These are phyloP conservation scores for Notodonta dromedarius DNA, from an alignment of 2,888 invertebrate species.

Conservation along the genomic window DNA sequence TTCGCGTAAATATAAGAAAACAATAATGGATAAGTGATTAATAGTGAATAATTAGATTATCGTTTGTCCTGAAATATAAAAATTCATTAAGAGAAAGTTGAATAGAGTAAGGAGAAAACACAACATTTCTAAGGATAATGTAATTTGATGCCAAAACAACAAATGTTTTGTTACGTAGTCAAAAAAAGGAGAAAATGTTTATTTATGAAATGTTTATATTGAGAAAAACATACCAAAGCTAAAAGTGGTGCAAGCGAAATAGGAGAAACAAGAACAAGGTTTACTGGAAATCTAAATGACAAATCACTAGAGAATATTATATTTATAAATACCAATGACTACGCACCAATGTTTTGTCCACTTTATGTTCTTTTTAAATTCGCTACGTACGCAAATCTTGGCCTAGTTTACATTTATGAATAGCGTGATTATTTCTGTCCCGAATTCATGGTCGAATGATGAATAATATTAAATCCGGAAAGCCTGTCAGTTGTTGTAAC, in stretches of 20 bases:
- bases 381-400: conserved; percentile 24
- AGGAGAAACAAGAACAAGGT: too few relatives aligned
- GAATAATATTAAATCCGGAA: conserved; percentile 12
- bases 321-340: not conserved
- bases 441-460: conserved; percentile 28
- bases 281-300: not conserved
- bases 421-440: conserved; percentile 15
- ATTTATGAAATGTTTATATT: not conserved
- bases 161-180: not conserved
- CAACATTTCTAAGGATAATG: not conserved
- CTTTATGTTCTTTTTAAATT: not conserved
- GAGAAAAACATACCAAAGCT: too few relatives aligned
- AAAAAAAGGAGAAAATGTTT: not conserved
- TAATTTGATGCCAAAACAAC: not conserved
- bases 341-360: not conserved
- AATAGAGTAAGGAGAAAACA: not conserved
- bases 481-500: conserved; percentile 26
- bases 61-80: too few relatives aligned
- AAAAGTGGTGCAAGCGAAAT: too few relatives aligned
- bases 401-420: conserved; percentile 35
- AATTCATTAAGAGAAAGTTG: too few relatives aligned
- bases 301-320: not conserved
- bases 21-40: too few relatives aligned
- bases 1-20: too few relatives aligned
- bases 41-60: too few relatives aligned